Base-by-base conservation (phyloP, 2,797 vertebrate genomes). In the Crenuchus spilurus region DNA sequence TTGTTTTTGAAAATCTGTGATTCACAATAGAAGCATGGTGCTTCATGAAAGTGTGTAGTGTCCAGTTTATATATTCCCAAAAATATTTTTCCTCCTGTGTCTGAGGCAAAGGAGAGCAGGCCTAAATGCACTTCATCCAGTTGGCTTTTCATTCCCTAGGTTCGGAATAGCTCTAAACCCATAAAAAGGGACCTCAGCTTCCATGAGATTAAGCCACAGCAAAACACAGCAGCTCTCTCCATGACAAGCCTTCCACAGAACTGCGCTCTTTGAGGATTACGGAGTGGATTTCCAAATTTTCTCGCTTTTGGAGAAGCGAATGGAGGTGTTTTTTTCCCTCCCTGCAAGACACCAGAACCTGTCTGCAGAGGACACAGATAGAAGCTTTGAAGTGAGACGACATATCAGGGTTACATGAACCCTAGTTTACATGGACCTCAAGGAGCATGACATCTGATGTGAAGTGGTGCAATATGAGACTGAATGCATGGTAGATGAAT, bases 161-260 rank as follows among this genome's bases (percentile, higher is more conserved):
- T 30, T 8, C 10, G 22, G 26, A 30, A 62, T 8, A 30, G 80
- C 57, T 60, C n/a, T 39, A 37, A 60, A 60, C 31, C 57, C 31
- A 20, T 22, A 22, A 20, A 77, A 84, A 84, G 70, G 80, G 83
- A 83, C 84, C 85, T 81, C 85, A 86, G 87, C 81, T 86, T 86
- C 72, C 61, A 69, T 24, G 46, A 88, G 86, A 91, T 89, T 89
- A 88, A 83, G 82, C 74, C 82, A 77, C 83, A 78, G 83, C 83
- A 81, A 83, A 89, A 87, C 87, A 78, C 81, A 76, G 72, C 79
- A 42, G 78, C 78, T 82, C 78, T 81, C 78, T 79, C 80, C 65
- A 71, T 78, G 66, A 79, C 74, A 35, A 84, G 80, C 81, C 84
- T 88, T 89, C 86, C 84, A 72, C 81, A 78, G 85, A 87, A 83